A percentile compares a stretch with the other conserved stretches of the same genome.
Conservation (phyloP, 2,797 vertebrate genomes). For the Rallus crepitans region DNA sequence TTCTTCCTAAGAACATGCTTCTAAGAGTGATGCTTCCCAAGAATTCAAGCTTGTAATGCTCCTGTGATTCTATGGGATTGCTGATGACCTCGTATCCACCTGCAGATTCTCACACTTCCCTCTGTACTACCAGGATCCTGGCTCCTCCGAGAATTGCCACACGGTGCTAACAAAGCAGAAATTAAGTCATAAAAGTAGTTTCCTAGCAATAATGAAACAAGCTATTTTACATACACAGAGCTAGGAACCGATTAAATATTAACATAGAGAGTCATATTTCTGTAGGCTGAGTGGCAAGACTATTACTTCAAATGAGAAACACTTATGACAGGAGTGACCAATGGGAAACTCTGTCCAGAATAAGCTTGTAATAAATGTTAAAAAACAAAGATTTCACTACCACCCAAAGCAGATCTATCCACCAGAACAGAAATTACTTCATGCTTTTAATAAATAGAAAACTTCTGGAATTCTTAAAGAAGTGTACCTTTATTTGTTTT, state of each 20-base stretch:
- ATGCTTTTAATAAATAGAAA: neutral
- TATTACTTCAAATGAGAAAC: neutral
- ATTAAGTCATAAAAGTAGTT: neutral
- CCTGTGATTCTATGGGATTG: neutral
- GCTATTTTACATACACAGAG: neutral
- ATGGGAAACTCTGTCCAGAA: neutral
- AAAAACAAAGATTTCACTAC: neutral
- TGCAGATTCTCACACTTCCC: neutral
- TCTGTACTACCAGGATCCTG: neutral
- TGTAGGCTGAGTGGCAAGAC: neutral
- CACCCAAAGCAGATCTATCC: neutral
- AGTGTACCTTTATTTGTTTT: conserved; percentile 61
- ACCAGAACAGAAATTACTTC: neutral
- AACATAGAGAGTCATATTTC: neutral
- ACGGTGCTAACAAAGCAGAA: neutral
- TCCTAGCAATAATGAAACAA: neutral
- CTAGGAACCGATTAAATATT: neutral
- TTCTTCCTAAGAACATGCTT: neutral
- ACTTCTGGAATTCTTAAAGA: neutral
- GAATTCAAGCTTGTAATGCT: neutral
- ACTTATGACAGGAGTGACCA: neutral
- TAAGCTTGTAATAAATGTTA: neutral
- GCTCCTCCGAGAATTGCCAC: neutral
- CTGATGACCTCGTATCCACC: neutral
- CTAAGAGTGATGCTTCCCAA: neutral